These are phyloP conservation scores for Triplophysa rosa DNA, from an alignment of 2,113 vertebrate species.

Conservation along the genomic window DNA sequence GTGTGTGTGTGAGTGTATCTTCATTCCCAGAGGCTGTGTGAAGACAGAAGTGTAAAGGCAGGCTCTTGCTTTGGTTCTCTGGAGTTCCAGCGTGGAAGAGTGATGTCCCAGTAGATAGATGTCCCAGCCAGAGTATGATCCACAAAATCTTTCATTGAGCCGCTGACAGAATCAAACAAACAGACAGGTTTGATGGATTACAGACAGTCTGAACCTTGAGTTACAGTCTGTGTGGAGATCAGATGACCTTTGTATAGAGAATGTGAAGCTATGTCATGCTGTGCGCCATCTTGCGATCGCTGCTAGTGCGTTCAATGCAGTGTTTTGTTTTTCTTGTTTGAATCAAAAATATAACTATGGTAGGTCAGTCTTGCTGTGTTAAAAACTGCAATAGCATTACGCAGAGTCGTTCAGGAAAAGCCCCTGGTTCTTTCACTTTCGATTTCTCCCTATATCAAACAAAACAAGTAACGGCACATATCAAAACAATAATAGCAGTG, in stretches of 20 bases:
- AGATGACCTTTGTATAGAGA: background rate
- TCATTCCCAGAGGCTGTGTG: conserved; percentile 9
- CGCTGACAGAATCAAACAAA: conserved; percentile 40
- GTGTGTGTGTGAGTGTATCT: conserved; percentile 14
- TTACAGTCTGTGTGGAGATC: conserved; percentile 6
- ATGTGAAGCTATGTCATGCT: too few species aligned
- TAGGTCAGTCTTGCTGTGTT: too few species aligned
- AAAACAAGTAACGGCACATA: too few species aligned
- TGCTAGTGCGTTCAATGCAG: too few species aligned
- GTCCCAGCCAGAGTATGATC: conserved; percentile 6
- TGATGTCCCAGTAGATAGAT: conserved; percentile 29
- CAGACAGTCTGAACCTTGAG: background rate
- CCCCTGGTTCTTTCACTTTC: too few species aligned
- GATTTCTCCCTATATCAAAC: too few species aligned
- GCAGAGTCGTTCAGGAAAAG: too few species aligned
- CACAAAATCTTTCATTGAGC: conserved; percentile 24
- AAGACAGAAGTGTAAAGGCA: conserved; percentile 8
- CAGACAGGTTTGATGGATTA: background rate
- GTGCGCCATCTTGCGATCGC: too few species aligned
- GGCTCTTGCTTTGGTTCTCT: background rate
- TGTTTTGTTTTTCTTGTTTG: too few species aligned
- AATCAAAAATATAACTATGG: too few species aligned
- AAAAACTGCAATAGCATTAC: too few species aligned
- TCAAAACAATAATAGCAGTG: too few species aligned
- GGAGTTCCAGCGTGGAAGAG: conserved; percentile 1